phyloP scores from a whole-genome alignment of 2,797 vertebrate genomes.

The Cuniculus paca region DNA sequence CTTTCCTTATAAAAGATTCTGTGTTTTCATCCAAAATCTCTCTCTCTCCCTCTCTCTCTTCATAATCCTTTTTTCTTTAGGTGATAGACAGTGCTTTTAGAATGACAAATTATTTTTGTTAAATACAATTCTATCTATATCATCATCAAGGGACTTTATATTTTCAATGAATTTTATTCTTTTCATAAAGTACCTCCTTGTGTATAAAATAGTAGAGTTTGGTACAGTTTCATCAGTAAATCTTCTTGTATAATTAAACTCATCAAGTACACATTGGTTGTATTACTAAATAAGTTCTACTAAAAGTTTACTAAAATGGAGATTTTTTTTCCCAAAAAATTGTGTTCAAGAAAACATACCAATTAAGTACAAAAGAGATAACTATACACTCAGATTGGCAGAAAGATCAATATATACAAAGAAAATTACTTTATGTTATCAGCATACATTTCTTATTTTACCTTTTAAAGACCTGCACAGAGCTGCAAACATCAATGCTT shows the following conservation, averaged over 20 bases:
- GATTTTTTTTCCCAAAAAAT: background rate
- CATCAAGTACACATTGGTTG: background rate
- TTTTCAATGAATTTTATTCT: background rate
- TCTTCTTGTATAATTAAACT: background rate
- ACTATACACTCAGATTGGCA: background rate
- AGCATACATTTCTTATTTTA: background rate
- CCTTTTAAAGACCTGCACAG: background rate
- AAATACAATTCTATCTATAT: background rate
- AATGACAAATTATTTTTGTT: constrained; percentile 27
- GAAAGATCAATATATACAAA: background rate
- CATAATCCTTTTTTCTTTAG: background rate
- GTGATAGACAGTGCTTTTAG: background rate
- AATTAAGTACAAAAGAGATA: background rate
- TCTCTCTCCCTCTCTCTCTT: background rate
- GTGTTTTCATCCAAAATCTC: background rate
- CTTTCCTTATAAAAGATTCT: background rate
- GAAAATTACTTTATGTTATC: background rate
- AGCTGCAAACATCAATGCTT: background rate
- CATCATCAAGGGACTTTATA: background rate
- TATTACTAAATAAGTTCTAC: background rate
- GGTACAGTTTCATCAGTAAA: background rate
- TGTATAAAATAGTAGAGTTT: background rate
- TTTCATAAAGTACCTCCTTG: background rate
- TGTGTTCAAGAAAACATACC: background rate
- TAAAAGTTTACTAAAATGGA: background rate